Evolutionary conservation across 2,113 vertebrate genomes (phyloP).

Genomic region (Pituophis catenifer): DNA sequence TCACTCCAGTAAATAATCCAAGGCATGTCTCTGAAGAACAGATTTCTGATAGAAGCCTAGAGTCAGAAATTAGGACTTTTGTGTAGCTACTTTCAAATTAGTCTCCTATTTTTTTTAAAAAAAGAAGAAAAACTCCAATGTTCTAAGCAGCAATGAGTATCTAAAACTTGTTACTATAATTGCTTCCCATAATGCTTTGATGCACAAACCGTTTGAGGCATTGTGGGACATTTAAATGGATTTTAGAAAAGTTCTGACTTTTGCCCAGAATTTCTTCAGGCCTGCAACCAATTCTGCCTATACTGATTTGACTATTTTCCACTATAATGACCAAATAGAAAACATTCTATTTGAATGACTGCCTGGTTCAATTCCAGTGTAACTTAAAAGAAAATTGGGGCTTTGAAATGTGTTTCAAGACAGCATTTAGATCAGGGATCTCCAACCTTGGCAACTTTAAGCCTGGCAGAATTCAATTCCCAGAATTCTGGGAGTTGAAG

Average conservation of each 20-base stretch:
- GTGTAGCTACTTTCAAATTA: background rate
- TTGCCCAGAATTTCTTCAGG: background rate
- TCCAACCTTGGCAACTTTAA: no score
- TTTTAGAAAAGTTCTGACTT: background rate
- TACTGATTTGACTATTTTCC: background rate
- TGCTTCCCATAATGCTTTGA: background rate
- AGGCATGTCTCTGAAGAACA: background rate
- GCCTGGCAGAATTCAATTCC: no score
- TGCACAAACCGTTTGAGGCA: background rate
- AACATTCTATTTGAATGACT: background rate
- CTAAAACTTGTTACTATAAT: background rate
- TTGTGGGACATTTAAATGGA: background rate
- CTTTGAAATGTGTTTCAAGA: background rate
- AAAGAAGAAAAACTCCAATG: background rate
- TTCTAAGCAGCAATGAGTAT: background rate
- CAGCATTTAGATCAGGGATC: no score
- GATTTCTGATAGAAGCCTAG: background rate
- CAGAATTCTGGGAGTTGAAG: no score
- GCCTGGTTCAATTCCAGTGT: background rate
- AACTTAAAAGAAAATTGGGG: background rate
- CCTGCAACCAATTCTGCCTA: background rate
- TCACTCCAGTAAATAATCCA: background rate
- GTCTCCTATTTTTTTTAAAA: background rate
- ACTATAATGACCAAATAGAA: background rate
- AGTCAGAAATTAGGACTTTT: background rate